Evolutionary conservation across 2,797 vertebrate species (phyloP).

Genomic region (Ataeniobius toweri): DNA sequence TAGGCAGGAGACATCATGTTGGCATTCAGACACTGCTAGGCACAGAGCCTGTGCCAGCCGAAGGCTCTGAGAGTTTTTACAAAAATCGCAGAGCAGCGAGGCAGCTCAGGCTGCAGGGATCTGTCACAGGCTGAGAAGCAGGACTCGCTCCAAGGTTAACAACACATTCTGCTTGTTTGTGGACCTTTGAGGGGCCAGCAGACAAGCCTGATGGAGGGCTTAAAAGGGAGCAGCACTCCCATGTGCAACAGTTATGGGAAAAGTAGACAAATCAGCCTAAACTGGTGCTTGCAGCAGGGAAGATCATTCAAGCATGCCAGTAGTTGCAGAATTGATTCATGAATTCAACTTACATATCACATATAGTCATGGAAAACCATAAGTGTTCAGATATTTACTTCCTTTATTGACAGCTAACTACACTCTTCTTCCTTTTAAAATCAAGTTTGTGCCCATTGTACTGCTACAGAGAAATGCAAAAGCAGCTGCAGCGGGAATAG

Average conservation of each 20-base stretch:
- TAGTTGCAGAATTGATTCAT: constrained; percentile 9
- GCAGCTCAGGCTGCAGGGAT: constrained; percentile 53
- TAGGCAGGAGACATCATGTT: constrained; percentile 61
- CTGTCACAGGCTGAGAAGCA: constrained; percentile 49
- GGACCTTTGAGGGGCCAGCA: constrained; percentile 10
- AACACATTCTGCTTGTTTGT: constrained; percentile 32
- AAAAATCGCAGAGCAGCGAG: constrained; percentile 61
- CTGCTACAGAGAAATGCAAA: background rate
- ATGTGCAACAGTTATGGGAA: constrained; percentile 39
- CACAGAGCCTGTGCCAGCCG: constrained; percentile 57
- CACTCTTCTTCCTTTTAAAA: constrained; percentile 4
- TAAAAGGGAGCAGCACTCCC: constrained; percentile 49
- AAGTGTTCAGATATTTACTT: constrained; percentile 9
- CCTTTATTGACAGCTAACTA: constrained; percentile 11
- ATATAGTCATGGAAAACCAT: background rate
- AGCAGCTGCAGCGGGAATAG: background rate
- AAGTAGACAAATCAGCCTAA: constrained; percentile 33
- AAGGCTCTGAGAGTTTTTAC: constrained; percentile 54
- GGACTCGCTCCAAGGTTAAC: constrained; percentile 53
- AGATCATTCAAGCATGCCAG: constrained; percentile 15
- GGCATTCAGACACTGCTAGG: constrained; percentile 68
- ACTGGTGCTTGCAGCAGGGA: constrained; percentile 26
- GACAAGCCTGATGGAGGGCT: constrained; percentile 30
- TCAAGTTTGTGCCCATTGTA: background rate
- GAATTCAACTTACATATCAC: constrained; percentile 10